Evolutionary conservation across 2,797 vertebrate species (phyloP).

Genomic region (Ibycter americanus): DNA sequence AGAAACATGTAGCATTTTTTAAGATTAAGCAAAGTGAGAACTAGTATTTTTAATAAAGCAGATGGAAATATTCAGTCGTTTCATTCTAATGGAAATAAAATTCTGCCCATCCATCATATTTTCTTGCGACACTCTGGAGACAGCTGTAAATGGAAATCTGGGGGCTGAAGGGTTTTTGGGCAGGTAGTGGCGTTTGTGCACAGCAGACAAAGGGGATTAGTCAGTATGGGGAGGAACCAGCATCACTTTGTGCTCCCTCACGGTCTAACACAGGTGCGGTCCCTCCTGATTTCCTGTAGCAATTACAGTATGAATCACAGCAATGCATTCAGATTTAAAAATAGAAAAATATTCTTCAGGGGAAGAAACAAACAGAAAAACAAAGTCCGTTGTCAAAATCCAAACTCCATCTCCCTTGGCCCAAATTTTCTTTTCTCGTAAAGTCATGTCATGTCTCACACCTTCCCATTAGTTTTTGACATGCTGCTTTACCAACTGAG

Average conservation of each 20-base stretch:
- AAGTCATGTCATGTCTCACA: not conserved
- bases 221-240: not conserved
- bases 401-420: not conserved
- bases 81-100: slow-evolving; percentile 20
- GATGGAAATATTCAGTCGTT: slow-evolving; percentile 36
- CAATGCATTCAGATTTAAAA: not conserved
- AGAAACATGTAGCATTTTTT: slow-evolving; percentile 32
- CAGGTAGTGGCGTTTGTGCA: not conserved
- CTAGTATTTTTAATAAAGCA: slow-evolving; percentile 30
- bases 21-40: slow-evolving; percentile 20
- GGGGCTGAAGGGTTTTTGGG: not conserved
- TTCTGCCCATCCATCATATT: slow-evolving; percentile 41
- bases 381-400: not conserved
- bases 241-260: not conserved
- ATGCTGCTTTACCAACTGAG: not conserved
- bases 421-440: not conserved
- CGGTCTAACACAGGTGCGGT: slow-evolving; percentile 36
- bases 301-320: slow-evolving; percentile 20
- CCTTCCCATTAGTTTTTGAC: slow-evolving; percentile 38
- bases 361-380: slow-evolving; percentile 21
- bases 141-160: not conserved
- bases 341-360: not conserved
- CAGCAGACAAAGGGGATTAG: not conserved
- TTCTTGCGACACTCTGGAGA: not conserved
- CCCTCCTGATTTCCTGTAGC: slow-evolving; percentile 17